Conservation (phyloP, 2,797 vertebrate genomes). For the Pogonophryne albipinna region DNA sequence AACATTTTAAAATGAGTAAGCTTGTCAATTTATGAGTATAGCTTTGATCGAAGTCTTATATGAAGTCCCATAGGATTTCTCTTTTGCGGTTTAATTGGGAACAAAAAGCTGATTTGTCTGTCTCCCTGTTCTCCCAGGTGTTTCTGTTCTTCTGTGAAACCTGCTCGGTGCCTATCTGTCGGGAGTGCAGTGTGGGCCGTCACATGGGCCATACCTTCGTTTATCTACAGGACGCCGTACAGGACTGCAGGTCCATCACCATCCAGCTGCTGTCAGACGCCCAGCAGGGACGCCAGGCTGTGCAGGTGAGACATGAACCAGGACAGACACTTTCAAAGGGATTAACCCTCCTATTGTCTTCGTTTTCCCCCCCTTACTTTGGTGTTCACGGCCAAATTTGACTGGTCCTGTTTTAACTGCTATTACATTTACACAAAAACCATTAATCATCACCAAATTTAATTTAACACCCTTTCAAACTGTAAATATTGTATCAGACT, state of each 20-base stretch:
- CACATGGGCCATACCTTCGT: conserved; percentile 81
- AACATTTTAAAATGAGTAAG: neutral
- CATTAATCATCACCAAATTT: no score
- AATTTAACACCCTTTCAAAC: no score
- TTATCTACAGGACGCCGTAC: conserved; percentile 94
- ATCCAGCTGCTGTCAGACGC: conserved; percentile 97
- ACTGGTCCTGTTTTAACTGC: no score
- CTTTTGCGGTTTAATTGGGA: neutral
- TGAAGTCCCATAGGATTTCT: neutral
- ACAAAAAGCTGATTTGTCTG: neutral
- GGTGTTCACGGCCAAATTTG: no score
- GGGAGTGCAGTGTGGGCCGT: conserved; percentile 93
- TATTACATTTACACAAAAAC: no score
- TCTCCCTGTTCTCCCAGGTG: conserved; percentile 82
- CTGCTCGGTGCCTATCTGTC: conserved; percentile 96
- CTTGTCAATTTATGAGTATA: neutral
- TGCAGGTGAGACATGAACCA: conserved; percentile 88
- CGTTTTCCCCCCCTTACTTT: no score
- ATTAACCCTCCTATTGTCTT: no score
- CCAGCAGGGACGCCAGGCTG: conserved; percentile 96
- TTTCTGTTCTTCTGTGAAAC: conserved; percentile 98
- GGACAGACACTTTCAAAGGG: neutral
- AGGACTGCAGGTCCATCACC: conserved; percentile 95
- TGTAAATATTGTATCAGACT: no score
- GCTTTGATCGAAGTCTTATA: neutral